Conservation (phyloP, 2,888 invertebrate species). For the Nudaria mundana region DNA sequence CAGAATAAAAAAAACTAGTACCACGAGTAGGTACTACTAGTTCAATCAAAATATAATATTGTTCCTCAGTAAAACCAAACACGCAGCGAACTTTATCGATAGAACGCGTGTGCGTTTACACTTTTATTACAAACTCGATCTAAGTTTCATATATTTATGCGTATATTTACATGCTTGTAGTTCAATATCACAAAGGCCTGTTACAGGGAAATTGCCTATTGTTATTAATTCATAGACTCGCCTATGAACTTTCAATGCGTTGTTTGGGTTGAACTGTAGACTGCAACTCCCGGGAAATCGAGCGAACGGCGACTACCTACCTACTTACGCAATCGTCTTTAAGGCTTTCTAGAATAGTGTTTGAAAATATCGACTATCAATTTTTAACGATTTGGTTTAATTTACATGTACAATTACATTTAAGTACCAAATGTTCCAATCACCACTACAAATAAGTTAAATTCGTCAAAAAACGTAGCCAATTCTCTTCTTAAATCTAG, state of each 20-base stretch:
- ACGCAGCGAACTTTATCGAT: neutral
- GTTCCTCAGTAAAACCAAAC: conserved; percentile 3
- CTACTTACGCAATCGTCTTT: conserved; percentile 19
- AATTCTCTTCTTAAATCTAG: too few relatives aligned
- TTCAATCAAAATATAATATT: neutral
- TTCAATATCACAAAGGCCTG: conserved; percentile 68
- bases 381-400: too few relatives aligned
- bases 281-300: conserved; percentile 44
- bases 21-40: too few relatives aligned
- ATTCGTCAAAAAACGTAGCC: too few relatives aligned
- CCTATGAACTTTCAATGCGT: conserved; percentile 56
- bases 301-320: conserved; percentile 46
- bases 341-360: conserved; percentile 15
- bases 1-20: too few relatives aligned
- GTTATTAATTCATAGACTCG: conserved; percentile 61
- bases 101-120: conserved; percentile 9
- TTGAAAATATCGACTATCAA: conserved; percentile 6
- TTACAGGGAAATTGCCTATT: conserved; percentile 71
- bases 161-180: conserved; percentile 29
- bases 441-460: too few relatives aligned
- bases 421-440: too few relatives aligned
- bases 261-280: conserved; percentile 63
- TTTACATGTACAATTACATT: too few relatives aligned
- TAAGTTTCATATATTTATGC: conserved; percentile 29
- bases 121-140: conserved; percentile 23